These are phyloP conservation scores for Platichthys flesus DNA, from an alignment of 2,113 vertebrate genomes.

Conservation along the genomic window DNA sequence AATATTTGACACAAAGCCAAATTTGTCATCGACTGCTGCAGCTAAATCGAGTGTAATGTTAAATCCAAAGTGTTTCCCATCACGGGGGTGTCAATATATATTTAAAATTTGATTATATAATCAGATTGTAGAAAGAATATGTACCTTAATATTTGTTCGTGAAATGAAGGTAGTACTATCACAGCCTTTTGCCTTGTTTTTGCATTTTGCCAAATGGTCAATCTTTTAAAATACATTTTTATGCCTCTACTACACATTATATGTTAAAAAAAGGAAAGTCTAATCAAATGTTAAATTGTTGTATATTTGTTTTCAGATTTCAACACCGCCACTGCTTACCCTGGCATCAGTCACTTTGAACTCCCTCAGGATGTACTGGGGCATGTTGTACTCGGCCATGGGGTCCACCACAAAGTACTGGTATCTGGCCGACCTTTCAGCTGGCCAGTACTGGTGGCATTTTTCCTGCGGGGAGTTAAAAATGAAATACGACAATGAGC, in stretches of 20 bases:
- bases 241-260: too few relatives aligned
- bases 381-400: constrained; percentile 99
- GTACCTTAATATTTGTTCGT: too few relatives aligned
- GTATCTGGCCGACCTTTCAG: constrained; percentile 96
- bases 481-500: constrained; percentile 52
- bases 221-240: too few relatives aligned
- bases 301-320: not conserved
- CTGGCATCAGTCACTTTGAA: constrained; percentile 99
- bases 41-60: not conserved
- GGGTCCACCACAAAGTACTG: constrained; percentile 99
- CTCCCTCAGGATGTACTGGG: constrained; percentile 97
- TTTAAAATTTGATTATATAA: not conserved
- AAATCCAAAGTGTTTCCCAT: constrained; percentile 1
- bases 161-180: too few relatives aligned
- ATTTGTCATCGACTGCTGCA: constrained; percentile 6
- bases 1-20: constrained; percentile 52
- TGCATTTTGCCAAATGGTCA: too few relatives aligned
- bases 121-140: too few relatives aligned
- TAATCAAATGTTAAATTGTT: not conserved
- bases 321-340: constrained; percentile 81
- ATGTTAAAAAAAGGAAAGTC: not conserved
- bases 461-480: constrained; percentile 87
- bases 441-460: constrained; percentile 99
- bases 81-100: too few relatives aligned
- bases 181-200: too few relatives aligned